These are phyloP conservation scores for Agrenia bidenticulata DNA, from an alignment of 2,888 invertebrate species.

Conservation along the genomic window DNA sequence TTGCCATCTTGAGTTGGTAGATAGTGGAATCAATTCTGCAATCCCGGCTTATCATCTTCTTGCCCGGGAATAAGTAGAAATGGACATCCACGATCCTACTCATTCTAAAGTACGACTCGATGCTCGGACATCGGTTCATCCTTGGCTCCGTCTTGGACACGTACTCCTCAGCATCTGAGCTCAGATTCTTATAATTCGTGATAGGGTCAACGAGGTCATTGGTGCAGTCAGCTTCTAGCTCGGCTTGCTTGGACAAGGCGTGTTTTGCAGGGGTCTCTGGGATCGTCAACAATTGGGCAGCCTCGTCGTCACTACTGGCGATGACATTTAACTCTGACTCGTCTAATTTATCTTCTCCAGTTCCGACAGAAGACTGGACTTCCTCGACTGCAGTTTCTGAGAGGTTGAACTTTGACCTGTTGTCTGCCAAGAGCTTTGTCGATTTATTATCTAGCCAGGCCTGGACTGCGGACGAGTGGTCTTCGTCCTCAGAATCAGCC, in stretches of 20 bases:
- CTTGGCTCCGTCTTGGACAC: conserved; percentile 22
- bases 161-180: conserved; percentile 11
- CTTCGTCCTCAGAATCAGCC: not conserved
- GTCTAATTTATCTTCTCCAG: not conserved
- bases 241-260: conserved; percentile 7
- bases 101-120: conserved; percentile 43
- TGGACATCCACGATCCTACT: conserved; percentile 32
- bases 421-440: too few species aligned
- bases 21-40: conserved; percentile 45
- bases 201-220: not conserved
- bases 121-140: conserved; percentile 46
- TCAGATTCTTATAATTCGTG: not conserved
- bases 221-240: too few species aligned
- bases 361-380: not conserved
- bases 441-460: too few species aligned
- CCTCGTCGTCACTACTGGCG: not conserved
- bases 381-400: not conserved
- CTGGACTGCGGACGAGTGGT: not conserved
- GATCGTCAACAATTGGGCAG: conserved; percentile 23
- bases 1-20: conserved; percentile 40
- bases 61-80: conserved; percentile 43
- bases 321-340: not conserved
- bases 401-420: too few species aligned
- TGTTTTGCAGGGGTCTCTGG: conserved; percentile 22
- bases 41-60: conserved; percentile 43